A percentile compares a stretch with the other conserved stretches of the same genome.
Evolutionary conservation across 2,113 vertebrate genomes (phyloP).

Genomic region (Typhlomys cinereus): DNA sequence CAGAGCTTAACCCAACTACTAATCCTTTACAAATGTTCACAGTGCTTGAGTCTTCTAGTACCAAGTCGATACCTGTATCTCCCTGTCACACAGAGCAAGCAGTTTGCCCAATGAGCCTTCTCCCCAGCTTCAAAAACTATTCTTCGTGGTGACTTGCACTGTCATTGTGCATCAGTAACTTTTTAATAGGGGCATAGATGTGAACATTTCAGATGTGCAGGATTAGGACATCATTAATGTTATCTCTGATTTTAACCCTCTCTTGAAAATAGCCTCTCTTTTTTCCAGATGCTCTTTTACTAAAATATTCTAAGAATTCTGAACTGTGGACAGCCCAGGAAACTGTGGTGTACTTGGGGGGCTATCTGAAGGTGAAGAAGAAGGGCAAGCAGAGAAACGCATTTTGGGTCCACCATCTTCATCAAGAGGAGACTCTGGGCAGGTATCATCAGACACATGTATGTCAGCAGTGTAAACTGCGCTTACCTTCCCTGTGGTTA

Average conservation of each 20-base stretch:
- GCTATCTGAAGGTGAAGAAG: constrained; percentile 85
- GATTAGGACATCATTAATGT: neutral
- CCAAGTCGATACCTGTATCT: too few relatives aligned
- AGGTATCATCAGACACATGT: constrained; percentile 81
- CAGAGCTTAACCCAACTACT: too few relatives aligned
- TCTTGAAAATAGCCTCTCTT: constrained; percentile 46
- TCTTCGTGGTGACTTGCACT: neutral
- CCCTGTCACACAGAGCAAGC: too few relatives aligned
- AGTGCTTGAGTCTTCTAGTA: too few relatives aligned
- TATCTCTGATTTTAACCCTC: neutral
- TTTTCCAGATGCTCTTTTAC: constrained; percentile 89
- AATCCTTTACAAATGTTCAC: too few relatives aligned
- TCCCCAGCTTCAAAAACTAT: neutral
- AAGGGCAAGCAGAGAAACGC: constrained; percentile 91
- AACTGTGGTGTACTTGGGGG: constrained; percentile 90
- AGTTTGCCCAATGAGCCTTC: too few relatives aligned
- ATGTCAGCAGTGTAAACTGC: neutral
- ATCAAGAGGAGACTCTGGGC: constrained; percentile 94
- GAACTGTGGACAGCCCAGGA: constrained; percentile 93
- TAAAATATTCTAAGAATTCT: constrained; percentile 94
- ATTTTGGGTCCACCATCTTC: constrained; percentile 93
- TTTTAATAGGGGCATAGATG: neutral
- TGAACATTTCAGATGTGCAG: neutral
- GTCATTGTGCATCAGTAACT: neutral
- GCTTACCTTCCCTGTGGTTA: neutral